These are phyloP conservation scores for Caradrina clavipalpis DNA, from an alignment of 2,888 invertebrate species.

Conservation along the genomic window DNA sequence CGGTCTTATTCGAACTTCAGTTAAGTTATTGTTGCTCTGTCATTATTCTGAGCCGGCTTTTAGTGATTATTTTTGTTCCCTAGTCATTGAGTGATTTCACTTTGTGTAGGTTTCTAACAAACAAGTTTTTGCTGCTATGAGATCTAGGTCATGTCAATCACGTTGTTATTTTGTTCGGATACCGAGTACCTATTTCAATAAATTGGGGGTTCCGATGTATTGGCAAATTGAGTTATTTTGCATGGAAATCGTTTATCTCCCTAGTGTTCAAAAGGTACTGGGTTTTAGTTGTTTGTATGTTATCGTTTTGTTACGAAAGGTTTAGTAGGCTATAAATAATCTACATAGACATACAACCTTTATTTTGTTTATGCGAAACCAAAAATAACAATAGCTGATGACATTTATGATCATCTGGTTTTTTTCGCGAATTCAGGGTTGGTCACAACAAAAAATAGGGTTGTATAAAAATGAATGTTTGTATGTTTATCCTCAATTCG, in stretches of 20 bases:
- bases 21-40: constrained; percentile 35
- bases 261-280: not conserved
- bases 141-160: constrained; percentile 48
- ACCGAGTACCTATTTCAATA: constrained; percentile 2
- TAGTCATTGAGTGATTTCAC: constrained; percentile 42
- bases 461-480: too few relatives aligned
- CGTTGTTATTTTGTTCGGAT: constrained; percentile 26
- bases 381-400: too few relatives aligned
- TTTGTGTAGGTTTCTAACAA: constrained; percentile 32
- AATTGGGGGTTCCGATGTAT: constrained; percentile 11
- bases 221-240: constrained; percentile 5
- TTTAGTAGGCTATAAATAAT: too few relatives aligned
- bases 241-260: not conserved
- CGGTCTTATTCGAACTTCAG: not conserved
- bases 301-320: not conserved
- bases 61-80: constrained; percentile 42
- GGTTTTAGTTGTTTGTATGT: not conserved
- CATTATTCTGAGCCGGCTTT: constrained; percentile 37
- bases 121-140: constrained; percentile 36
- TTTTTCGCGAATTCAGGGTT: too few relatives aligned
- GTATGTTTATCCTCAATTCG: too few relatives aligned
- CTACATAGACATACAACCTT: too few relatives aligned
- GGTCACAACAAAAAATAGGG: too few relatives aligned
- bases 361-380: too few relatives aligned
- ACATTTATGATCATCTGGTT: too few relatives aligned